These are phyloP conservation scores for Microctenopoma stevenorrisi DNA, from an alignment of 2,797 vertebrate species.

Conservation along the genomic window DNA sequence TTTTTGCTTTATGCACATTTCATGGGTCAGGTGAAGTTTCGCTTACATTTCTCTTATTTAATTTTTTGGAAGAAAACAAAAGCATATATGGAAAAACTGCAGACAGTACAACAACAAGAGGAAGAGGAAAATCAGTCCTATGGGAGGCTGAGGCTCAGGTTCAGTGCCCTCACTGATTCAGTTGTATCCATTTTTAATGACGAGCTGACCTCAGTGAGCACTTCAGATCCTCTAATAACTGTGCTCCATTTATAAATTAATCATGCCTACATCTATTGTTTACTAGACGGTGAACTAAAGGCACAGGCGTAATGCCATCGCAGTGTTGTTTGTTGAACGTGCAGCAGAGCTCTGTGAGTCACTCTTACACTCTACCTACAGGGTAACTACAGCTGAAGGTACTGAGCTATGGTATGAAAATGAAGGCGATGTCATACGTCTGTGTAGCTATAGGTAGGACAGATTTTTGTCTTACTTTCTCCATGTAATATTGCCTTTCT, in stretches of 20 bases:
- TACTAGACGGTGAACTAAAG: conserved; percentile 59
- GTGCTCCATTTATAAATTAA: conserved; percentile 60
- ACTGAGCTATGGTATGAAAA: conserved; percentile 26
- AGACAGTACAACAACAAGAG: not conserved
- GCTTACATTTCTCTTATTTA: conserved; percentile 1
- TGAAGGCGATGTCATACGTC: conserved; percentile 23
- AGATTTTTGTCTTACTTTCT: conserved; percentile 23
- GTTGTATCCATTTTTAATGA: conserved; percentile 64
- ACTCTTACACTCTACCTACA: conserved; percentile 28
- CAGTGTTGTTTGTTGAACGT: conserved; percentile 40
- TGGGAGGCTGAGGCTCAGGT: conserved; percentile 27
- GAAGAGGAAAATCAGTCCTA: not conserved
- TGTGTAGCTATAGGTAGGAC: conserved; percentile 21
- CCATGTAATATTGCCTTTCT: conserved; percentile 31
- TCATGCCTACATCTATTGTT: conserved; percentile 59
- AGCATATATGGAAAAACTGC: conserved; percentile 6
- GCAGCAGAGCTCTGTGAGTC: conserved; percentile 32
- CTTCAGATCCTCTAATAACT: conserved; percentile 61
- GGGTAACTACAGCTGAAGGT: conserved; percentile 33
- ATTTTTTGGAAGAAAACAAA: not conserved
- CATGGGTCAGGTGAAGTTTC: not conserved
- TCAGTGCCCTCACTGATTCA: conserved; percentile 37
- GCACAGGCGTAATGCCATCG: conserved; percentile 57
- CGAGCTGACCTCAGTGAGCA: conserved; percentile 47
- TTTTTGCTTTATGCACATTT: conserved; percentile 1